These are phyloP conservation scores for Tipula vernalis DNA, from an alignment of 2,888 invertebrate species.

Conservation along the genomic window DNA sequence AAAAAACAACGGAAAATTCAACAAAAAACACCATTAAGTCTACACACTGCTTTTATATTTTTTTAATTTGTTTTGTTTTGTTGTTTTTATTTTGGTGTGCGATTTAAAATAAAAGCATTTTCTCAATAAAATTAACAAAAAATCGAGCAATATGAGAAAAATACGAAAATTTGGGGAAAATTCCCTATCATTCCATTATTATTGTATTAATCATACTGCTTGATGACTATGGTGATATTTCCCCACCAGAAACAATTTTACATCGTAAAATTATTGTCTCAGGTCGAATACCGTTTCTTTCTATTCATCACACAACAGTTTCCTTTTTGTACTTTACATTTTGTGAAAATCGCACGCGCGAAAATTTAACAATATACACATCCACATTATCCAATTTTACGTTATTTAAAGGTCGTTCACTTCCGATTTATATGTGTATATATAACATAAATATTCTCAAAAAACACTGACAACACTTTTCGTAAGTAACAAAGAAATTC, in stretches of 20 bases:
- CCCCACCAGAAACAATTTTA: background rate
- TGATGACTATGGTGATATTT: background rate
- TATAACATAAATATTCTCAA: background rate
- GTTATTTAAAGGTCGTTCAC: conserved; percentile 7
- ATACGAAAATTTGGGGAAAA: background rate
- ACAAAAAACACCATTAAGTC: conserved; percentile 7
- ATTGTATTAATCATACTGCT: background rate
- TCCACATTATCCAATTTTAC: background rate
- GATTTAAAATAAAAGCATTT: background rate
- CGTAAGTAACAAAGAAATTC: background rate
- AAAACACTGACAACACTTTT: background rate
- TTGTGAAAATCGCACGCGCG: conserved; percentile 5
- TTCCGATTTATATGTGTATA: background rate
- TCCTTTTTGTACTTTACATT: background rate
- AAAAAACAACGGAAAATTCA: background rate
- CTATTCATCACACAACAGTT: background rate
- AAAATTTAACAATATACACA: background rate
- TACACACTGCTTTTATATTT: background rate
- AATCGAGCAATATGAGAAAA: background rate
- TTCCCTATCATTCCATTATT: background rate
- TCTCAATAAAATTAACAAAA: background rate
- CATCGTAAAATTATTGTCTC: background rate
- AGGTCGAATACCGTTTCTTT: background rate
- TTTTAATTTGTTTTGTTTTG: background rate
- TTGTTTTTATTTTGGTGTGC: background rate